A percentile compares a stretch with the other conserved stretches of the same genome.
Evolutionary conservation across 1,140 invertebrate species (phyloP).

Genomic region (Polyergus mexicanus): DNA sequence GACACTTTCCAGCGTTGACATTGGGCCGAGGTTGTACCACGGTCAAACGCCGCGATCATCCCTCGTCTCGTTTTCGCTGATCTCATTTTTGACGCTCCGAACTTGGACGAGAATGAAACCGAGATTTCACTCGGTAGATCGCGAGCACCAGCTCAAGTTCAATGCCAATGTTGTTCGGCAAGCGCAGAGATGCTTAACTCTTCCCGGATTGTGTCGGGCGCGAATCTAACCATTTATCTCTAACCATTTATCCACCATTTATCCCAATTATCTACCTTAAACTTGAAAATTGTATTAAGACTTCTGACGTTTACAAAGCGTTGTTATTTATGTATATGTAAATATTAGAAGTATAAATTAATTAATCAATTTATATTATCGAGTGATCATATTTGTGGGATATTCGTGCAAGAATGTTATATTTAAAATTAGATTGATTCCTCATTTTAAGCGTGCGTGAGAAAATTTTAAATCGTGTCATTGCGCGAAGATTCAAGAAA

Average conservation of each 20-base stretch:
- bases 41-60: conserved; percentile 1
- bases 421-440: background rate
- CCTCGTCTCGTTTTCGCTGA: conserved; percentile 33
- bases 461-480: background rate
- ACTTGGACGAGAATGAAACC: conserved; percentile 55
- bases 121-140: conserved; percentile 25
- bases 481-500: background rate
- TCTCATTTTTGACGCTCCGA: conserved; percentile 46
- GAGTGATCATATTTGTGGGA: background rate
- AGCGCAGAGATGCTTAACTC: background rate
- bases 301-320: background rate
- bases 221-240: conserved; percentile 21
- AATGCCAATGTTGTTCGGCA: conserved; percentile 6
- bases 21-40: conserved; percentile 22
- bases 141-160: conserved; percentile 30
- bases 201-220: background rate
- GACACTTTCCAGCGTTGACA: conserved; percentile 36
- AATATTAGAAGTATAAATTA: background rate
- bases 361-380: background rate
- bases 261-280: no score
- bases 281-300: background rate
- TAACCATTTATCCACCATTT: no score
- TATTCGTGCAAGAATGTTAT: background rate
- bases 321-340: background rate
- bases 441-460: background rate